phyloP scores from a whole-genome alignment of 1,140 invertebrate genomes.

The Anastrepha ludens region DNA sequence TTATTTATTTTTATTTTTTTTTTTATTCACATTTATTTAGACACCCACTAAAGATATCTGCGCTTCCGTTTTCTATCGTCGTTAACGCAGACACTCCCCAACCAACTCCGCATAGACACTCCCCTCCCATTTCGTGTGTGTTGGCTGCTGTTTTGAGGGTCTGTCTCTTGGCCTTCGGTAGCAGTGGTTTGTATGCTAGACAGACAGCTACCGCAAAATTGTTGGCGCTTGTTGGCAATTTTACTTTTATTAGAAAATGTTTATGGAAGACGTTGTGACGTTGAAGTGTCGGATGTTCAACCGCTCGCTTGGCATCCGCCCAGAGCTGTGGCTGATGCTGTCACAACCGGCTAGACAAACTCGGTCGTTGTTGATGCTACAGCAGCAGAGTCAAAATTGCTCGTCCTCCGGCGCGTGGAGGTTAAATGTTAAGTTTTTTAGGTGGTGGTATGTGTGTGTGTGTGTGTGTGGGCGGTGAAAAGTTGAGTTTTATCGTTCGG shows the following conservation, averaged over 20 bases:
- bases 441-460: background rate
- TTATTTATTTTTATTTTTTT: background rate
- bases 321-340: constrained; percentile 12
- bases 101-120: background rate
- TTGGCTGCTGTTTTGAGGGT: background rate
- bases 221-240: constrained; percentile 32
- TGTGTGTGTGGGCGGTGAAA: background rate
- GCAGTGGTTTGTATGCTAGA: background rate
- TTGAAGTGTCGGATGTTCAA: background rate
- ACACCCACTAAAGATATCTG: background rate
- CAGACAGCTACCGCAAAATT: constrained; percentile 31
- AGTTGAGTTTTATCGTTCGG: background rate
- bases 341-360: constrained; percentile 23
- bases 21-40: background rate
- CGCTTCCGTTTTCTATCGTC: constrained; percentile 7
- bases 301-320: constrained; percentile 18
- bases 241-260: constrained; percentile 49
- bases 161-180: background rate
- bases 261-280: constrained; percentile 34
- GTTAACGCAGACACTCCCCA: background rate
- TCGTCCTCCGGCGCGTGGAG: background rate
- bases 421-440: background rate
- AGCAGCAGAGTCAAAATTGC: constrained; percentile 3
- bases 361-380: background rate
- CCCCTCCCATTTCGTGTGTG: background rate